Evolutionary conservation across 2,888 invertebrate genomes (phyloP).

Genomic region (Acanthococcus lagerstroemiae): DNA sequence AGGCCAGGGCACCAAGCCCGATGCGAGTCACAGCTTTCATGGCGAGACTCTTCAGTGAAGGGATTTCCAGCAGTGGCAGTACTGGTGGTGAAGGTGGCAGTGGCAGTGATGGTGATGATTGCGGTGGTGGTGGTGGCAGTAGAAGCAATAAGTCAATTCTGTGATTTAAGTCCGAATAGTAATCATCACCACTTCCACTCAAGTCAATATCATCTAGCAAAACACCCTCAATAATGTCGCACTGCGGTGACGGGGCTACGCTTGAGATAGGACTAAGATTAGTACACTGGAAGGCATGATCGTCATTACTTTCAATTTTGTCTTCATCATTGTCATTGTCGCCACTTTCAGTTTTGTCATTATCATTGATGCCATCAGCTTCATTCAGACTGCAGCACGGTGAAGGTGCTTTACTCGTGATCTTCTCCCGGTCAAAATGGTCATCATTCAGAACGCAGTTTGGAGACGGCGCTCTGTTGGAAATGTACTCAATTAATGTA

Average conservation of each 20-base stretch:
- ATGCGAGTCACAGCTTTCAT: background rate
- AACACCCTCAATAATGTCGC: constrained; percentile 18
- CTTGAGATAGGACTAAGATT: background rate
- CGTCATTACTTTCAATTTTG: background rate
- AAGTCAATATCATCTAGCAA: constrained; percentile 8
- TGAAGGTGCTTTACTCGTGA: background rate
- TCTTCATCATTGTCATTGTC: too few species aligned
- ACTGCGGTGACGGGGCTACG: constrained; percentile 19
- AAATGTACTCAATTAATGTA: too few species aligned
- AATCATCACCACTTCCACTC: background rate
- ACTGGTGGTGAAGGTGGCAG: background rate
- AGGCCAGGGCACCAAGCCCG: background rate
- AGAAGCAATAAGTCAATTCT: too few species aligned
- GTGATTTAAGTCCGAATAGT: background rate
- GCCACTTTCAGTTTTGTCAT: too few species aligned
- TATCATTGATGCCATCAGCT: background rate
- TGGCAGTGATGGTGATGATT: background rate
- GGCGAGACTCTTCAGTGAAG: constrained; percentile 3
- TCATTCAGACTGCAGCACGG: constrained; percentile 5
- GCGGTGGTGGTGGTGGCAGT: background rate
- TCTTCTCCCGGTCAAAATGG: background rate
- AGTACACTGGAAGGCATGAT: background rate
- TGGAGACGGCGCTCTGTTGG: constrained; percentile 9
- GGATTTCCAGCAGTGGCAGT: background rate
- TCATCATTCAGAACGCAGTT: background rate